Conservation (phyloP, 2,888 invertebrate genomes). For the Conistra vaccinii region DNA sequence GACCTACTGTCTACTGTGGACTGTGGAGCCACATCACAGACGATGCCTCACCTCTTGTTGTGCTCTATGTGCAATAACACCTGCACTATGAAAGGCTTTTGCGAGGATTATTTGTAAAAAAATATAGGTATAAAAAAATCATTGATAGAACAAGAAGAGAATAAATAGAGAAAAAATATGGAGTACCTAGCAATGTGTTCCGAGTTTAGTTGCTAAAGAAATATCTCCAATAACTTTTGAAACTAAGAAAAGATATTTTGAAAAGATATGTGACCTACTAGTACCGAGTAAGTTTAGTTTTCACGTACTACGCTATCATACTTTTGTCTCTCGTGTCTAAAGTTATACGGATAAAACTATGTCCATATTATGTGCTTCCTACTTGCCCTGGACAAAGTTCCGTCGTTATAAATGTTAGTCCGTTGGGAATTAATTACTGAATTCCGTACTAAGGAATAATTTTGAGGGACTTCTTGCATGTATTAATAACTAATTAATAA, state of each 20-base stretch:
- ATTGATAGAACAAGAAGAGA: neutral
- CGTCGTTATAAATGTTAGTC: slow-evolving; percentile 38
- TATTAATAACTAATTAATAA: too few relatives aligned
- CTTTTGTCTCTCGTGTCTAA: slow-evolving; percentile 40
- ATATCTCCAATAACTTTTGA: slow-evolving; percentile 14
- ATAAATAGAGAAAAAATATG: neutral
- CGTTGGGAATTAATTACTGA: slow-evolving; percentile 44
- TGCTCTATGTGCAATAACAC: neutral
- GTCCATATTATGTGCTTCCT: slow-evolving; percentile 32
- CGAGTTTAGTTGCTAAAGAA: slow-evolving; percentile 1
- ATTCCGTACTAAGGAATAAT: slow-evolving; percentile 22
- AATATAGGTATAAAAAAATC: neutral
- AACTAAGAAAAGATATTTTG: slow-evolving; percentile 29
- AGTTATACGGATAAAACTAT: slow-evolving; percentile 49
- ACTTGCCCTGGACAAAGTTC: slow-evolving; percentile 43
- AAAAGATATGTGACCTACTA: slow-evolving; percentile 21
- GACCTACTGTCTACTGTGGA: too few relatives aligned
- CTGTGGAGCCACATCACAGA: too few relatives aligned
- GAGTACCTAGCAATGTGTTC: neutral
- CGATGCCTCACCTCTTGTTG: neutral
- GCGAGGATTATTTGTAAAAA: neutral
- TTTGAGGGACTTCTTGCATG: neutral
- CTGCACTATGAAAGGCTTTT: neutral
- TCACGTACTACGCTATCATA: slow-evolving; percentile 35
- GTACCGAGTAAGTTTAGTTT: slow-evolving; percentile 26